Conservation (phyloP, 1,140 invertebrate species). For the Pachypeltis micranthus region DNA sequence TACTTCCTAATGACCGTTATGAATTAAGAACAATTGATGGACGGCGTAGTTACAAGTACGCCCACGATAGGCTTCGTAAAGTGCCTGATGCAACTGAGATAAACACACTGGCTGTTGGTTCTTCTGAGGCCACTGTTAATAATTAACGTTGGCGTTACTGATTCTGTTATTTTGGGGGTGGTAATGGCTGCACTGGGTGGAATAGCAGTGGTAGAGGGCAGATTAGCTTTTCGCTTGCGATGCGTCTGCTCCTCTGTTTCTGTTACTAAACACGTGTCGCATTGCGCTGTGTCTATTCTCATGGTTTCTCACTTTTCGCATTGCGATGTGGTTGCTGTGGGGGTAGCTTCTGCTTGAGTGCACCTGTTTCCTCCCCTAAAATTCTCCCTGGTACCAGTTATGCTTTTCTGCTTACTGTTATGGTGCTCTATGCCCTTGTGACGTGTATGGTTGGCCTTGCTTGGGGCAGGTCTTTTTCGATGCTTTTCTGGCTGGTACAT, state of each 20-base stretch:
- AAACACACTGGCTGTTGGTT: not conserved
- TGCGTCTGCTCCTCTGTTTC: conserved; percentile 1
- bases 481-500: too few relatives aligned
- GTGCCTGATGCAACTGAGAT: conserved; percentile 9
- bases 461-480: too few relatives aligned
- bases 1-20: not conserved
- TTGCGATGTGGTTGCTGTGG: conserved; percentile 3
- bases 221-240: conserved; percentile 8
- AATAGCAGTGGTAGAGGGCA: not conserved
- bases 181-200: not conserved
- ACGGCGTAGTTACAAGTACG: not conserved
- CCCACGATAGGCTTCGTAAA: conserved; percentile 1
- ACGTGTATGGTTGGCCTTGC: too few relatives aligned
- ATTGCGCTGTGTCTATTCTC: conserved; percentile 7
- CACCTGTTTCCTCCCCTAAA: conserved; percentile 2
- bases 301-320: conserved; percentile 3
- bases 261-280: conserved; percentile 4
- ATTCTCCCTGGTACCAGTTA: not conserved
- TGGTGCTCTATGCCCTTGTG: too few relatives aligned
- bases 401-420: not conserved
- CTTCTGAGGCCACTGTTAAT: not conserved
- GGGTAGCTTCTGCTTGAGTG: not conserved
- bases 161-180: not conserved
- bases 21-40: not conserved
- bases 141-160: not conserved